A percentile compares a stretch with the other conserved stretches of the same genome.
These are phyloP conservation scores for Mus musculus DNA, from an alignment of 2,113 vertebrate species.

Conservation along the genomic window DNA sequence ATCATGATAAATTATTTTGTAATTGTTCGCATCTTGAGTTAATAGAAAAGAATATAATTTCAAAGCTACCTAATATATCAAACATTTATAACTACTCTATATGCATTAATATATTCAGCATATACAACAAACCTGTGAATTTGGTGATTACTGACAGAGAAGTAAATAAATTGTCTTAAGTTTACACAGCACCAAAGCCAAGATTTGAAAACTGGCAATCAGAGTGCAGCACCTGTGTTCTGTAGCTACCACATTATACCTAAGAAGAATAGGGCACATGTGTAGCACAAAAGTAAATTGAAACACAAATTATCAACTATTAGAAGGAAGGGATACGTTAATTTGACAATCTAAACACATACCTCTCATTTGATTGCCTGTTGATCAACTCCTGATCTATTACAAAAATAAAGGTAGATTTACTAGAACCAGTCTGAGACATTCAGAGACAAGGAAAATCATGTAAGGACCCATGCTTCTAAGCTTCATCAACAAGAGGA, in stretches of 20 bases:
- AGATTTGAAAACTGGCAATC: neutral
- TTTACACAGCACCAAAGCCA: neutral
- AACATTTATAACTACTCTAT: neutral
- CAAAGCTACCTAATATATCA: neutral
- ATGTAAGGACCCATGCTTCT: neutral
- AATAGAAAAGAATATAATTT: neutral
- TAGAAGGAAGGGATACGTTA: neutral
- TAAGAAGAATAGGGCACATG: neutral
- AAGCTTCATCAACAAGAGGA: neutral
- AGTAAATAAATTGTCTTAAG: neutral
- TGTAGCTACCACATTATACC: neutral
- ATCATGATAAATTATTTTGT: neutral
- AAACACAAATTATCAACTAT: neutral
- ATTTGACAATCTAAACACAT: neutral
- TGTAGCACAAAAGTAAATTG: neutral
- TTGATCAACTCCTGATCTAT: neutral
- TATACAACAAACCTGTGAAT: neutral
- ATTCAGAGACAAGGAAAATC: neutral
- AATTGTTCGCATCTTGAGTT: neutral
- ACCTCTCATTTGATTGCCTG: neutral
- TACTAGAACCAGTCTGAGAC: neutral
- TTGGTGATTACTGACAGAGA: neutral
- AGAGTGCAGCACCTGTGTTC: neutral
- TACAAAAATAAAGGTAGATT: neutral
- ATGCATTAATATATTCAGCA: neutral